These are phyloP conservation scores for Nephrocerus scutellatus DNA, from an alignment of 2,888 invertebrate genomes.

Conservation along the genomic window DNA sequence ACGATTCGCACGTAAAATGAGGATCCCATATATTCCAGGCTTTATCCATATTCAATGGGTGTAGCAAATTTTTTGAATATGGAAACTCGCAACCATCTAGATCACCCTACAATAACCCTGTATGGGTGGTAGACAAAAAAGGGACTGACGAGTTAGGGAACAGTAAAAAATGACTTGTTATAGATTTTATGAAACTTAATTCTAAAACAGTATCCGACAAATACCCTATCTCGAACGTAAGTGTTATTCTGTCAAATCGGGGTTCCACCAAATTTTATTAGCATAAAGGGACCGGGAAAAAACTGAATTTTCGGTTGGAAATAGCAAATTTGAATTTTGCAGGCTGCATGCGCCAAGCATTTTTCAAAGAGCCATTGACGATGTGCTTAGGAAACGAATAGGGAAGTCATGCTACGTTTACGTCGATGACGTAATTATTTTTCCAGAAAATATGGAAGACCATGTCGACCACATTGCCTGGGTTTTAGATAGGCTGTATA, in stretches of 20 bases:
- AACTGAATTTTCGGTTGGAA: conserved; percentile 1
- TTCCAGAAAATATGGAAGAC: conserved; percentile 3
- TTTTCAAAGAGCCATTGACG: conserved; percentile 5
- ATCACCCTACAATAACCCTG: conserved; percentile 12
- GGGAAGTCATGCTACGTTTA: conserved; percentile 7
- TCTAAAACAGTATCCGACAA: neutral
- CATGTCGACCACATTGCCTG: conserved; percentile 9
- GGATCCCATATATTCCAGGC: conserved; percentile 12
- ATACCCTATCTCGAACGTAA: no score
- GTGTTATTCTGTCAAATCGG: conserved; percentile 2
- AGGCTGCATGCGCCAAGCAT: conserved; percentile 8
- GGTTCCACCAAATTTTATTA: conserved; percentile 4
- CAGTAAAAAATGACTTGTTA: no score
- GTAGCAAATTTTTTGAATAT: conserved; percentile 10
- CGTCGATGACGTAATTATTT: conserved; percentile 9
- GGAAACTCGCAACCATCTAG: conserved; percentile 6
- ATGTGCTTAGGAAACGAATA: conserved; percentile 3
- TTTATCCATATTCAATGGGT: conserved; percentile 12
- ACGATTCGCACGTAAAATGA: conserved; percentile 11
- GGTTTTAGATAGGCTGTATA: conserved; percentile 7
- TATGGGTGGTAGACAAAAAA: no score
- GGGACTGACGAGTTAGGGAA: no score
- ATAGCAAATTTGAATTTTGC: conserved; percentile 10
- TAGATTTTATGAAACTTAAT: neutral
- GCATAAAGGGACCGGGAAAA: no score